phyloP scores from a whole-genome alignment of 2,888 invertebrate species.

The Drosophila barbarae region DNA sequence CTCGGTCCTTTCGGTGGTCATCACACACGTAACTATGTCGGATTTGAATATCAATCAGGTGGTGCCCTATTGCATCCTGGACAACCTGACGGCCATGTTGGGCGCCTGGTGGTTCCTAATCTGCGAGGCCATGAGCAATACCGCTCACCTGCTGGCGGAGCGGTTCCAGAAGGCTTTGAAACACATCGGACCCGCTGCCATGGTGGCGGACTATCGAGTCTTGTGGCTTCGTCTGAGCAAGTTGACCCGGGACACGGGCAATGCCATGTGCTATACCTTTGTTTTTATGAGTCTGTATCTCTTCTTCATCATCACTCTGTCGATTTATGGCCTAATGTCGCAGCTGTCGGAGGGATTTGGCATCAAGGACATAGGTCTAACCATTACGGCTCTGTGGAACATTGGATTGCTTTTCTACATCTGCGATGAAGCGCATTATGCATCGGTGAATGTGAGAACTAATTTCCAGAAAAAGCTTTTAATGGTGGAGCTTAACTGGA shows the following conservation, averaged over 20 bases:
- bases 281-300: conserved; percentile 86
- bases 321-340: conserved; percentile 86
- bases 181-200: conserved; percentile 85
- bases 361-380: conserved; percentile 86
- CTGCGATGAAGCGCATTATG: conserved; percentile 87
- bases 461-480: conserved; percentile 87
- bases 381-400: conserved; percentile 85
- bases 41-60: conserved; percentile 84
- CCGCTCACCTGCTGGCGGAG: conserved; percentile 84
- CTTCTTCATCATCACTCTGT: conserved; percentile 87
- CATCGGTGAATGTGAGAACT: conserved; percentile 86
- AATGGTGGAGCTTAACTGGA: conserved; percentile 87
- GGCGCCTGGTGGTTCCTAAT: conserved; percentile 87
- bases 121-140: conserved; percentile 84
- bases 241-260: conserved; percentile 84
- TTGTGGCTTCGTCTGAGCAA: conserved; percentile 87
- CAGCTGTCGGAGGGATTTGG: conserved; percentile 87
- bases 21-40: conserved; percentile 86
- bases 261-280: conserved; percentile 85
- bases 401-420: conserved; percentile 85
- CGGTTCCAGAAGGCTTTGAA: conserved; percentile 86
- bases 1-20: conserved; percentile 83
- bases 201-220: conserved; percentile 86
- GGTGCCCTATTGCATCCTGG: conserved; percentile 85
- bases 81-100: conserved; percentile 85